phyloP scores from a whole-genome alignment of 2,113 vertebrate species.

The Mustela lutreola region DNA sequence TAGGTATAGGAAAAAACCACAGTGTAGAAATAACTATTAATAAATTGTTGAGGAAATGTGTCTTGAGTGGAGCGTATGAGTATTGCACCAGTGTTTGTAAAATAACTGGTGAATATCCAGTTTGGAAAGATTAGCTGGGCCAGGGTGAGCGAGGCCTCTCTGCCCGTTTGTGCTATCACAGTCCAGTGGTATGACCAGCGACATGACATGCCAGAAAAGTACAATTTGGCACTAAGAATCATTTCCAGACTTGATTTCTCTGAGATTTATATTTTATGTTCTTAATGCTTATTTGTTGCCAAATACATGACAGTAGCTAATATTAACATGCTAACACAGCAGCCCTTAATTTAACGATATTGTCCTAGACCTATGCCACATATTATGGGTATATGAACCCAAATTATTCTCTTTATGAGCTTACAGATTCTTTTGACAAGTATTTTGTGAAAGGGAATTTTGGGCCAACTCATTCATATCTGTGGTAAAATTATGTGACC shows the following conservation, averaged over 20 bases:
- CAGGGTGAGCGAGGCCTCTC: background rate
- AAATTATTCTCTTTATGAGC: conserved; percentile 36
- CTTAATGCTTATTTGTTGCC: conserved; percentile 3
- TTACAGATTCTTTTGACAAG: background rate
- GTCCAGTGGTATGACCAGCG: rapidly evolving
- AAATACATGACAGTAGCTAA: background rate
- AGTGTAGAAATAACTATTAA: background rate
- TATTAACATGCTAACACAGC: background rate
- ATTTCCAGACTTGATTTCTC: conserved; percentile 19
- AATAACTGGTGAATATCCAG: background rate
- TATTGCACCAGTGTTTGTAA: background rate
- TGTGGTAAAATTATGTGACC: background rate
- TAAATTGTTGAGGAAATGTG: background rate
- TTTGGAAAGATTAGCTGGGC: background rate
- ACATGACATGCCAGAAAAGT: background rate
- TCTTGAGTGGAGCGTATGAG: background rate
- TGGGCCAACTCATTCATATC: background rate
- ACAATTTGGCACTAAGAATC: background rate
- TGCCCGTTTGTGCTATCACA: background rate
- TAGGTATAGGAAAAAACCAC: background rate
- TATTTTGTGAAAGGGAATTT: background rate
- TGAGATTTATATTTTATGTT: background rate
- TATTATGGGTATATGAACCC: background rate
- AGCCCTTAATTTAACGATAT: background rate
- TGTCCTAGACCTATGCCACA: background rate